These are phyloP conservation scores for Lottia gigantea DNA, from an alignment of 2,888 invertebrate genomes.

Conservation along the genomic window DNA sequence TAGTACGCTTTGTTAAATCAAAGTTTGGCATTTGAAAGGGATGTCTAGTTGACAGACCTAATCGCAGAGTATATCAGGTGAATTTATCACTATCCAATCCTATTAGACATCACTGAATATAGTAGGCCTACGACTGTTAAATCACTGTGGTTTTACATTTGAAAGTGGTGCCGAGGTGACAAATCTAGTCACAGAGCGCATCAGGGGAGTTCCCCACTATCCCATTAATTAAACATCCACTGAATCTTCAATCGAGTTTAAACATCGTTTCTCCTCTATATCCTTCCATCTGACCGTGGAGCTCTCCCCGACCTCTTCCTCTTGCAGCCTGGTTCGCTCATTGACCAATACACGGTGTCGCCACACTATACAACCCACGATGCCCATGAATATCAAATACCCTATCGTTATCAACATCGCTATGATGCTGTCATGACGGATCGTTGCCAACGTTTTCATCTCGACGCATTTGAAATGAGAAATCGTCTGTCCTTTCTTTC, in stretches of 20 bases:
- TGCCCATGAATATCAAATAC: background rate
- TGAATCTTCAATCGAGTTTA: background rate
- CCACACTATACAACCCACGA: background rate
- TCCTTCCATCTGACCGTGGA: slow-evolving; percentile 2
- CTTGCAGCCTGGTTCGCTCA: background rate
- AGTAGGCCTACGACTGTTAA: too few relatives aligned
- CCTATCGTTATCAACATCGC: background rate
- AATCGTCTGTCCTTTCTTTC: background rate
- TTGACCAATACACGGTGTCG: background rate
- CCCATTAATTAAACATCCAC: slow-evolving; percentile 1
- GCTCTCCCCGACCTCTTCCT: background rate
- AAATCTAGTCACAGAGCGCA: too few relatives aligned
- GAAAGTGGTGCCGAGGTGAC: too few relatives aligned
- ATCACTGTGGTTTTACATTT: too few relatives aligned
- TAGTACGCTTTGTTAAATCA: too few relatives aligned
- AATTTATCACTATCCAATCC: too few relatives aligned
- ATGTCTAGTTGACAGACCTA: too few relatives aligned
- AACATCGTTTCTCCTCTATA: background rate
- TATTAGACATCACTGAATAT: too few relatives aligned
- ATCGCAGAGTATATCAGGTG: too few relatives aligned
- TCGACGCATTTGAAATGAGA: slow-evolving; percentile 1
- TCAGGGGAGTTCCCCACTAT: background rate
- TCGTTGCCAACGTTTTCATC: background rate
- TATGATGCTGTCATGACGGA: background rate
- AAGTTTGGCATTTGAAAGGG: too few relatives aligned